Conservation (phyloP, 2,797 vertebrate species). For the Oreortyx pictus region DNA sequence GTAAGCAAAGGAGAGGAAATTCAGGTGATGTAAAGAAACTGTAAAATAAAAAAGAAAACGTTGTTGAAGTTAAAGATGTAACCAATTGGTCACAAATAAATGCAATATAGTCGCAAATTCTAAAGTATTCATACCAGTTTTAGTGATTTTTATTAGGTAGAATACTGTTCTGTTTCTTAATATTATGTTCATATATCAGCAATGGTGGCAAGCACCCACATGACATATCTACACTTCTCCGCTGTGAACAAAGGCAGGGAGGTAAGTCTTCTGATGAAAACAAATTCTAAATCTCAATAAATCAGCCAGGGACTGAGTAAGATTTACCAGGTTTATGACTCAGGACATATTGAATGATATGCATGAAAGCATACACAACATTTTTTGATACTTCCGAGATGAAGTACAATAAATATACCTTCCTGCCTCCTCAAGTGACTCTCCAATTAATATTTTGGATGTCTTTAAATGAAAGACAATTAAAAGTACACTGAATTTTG, state of each 20-base stretch:
- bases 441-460: not conserved
- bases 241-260: not conserved
- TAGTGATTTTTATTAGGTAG: not conserved
- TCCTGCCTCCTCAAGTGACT: not conserved
- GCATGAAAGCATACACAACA: not conserved
- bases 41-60: not conserved
- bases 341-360: not conserved
- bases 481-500: not conserved
- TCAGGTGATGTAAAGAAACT: not conserved
- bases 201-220: not conserved
- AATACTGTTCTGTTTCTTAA: not conserved
- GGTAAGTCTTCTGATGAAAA: not conserved
- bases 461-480: not conserved
- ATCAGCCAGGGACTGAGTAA: not conserved
- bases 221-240: not conserved
- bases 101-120: not conserved
- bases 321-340: not conserved
- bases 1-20: not conserved
- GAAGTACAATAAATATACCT: not conserved
- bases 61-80: not conserved
- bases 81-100: not conserved
- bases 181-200: not conserved
- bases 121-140: not conserved
- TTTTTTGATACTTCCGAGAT: not conserved
- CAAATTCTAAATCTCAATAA: not conserved